Percentiles rank a stretch among this genome's conserved stretches.
These are phyloP conservation scores for Sturmia bella DNA, from an alignment of 2,888 invertebrate species.

Conservation along the genomic window DNA sequence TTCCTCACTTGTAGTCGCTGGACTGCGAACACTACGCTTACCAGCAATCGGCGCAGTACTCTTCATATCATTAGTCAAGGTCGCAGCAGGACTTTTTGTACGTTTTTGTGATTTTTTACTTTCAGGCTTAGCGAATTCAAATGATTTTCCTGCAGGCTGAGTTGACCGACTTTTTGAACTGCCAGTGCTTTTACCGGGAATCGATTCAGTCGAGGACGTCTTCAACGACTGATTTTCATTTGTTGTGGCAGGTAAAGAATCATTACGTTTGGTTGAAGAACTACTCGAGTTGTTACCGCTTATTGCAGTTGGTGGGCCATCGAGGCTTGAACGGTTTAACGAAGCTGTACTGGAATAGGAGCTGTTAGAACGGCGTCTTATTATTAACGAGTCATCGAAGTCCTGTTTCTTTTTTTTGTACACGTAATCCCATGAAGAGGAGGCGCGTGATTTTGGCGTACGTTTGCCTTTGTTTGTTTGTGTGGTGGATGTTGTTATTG, in stretches of 20 bases:
- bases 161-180: constrained; percentile 58
- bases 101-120: constrained; percentile 72
- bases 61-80: constrained; percentile 76
- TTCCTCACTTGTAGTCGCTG: constrained; percentile 58
- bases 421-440: constrained; percentile 84
- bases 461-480: constrained; percentile 69
- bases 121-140: constrained; percentile 81
- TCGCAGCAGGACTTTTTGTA: constrained; percentile 75
- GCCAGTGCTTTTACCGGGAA: constrained; percentile 51
- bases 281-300: constrained; percentile 29
- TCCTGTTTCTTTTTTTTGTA: constrained; percentile 84
- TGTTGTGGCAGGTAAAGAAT: constrained; percentile 34
- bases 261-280: constrained; percentile 59
- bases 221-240: constrained; percentile 34
- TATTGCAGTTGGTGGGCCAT: constrained; percentile 66
- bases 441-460: constrained; percentile 72
- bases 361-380: constrained; percentile 91
- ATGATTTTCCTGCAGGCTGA: constrained; percentile 70
- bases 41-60: constrained; percentile 62
- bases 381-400: constrained; percentile 90
- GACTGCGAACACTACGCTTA: constrained; percentile 62
- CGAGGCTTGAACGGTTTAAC: constrained; percentile 84
- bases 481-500: constrained; percentile 41
- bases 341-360: constrained; percentile 89
- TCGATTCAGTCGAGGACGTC: constrained; percentile 1